A percentile compares a stretch with the other conserved stretches of the same genome.
Evolutionary conservation across 2,113 vertebrate genomes (phyloP).

Genomic region (Hippocampus zosterae): DNA sequence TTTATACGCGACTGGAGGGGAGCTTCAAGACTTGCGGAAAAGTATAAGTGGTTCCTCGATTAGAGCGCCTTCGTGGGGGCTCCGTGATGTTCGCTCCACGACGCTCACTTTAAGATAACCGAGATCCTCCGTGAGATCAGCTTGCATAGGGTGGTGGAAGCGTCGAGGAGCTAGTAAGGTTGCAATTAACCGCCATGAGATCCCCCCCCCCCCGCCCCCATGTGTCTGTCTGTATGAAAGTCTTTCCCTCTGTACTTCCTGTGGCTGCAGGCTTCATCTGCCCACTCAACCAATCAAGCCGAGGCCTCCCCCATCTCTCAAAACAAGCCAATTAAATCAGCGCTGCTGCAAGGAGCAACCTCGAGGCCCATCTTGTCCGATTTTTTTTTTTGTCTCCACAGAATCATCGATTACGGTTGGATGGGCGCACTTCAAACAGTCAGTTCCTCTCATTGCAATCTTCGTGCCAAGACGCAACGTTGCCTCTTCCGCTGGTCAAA

Average conservation of each 20-base stretch:
- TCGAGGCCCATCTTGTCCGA: conserved; percentile 19
- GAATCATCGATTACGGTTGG: not conserved
- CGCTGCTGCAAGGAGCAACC: conserved; percentile 46
- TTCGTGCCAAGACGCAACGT: not conserved
- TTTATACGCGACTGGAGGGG: too few species aligned
- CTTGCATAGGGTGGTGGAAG: too few species aligned
- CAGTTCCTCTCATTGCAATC: not conserved
- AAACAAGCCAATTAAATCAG: conserved; percentile 64
- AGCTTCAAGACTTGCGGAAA: too few species aligned
- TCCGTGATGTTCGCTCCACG: too few species aligned
- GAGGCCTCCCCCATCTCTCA: conserved; percentile 48
- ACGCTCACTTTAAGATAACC: too few species aligned
- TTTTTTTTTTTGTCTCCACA: conserved; percentile 13
- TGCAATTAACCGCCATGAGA: too few species aligned
- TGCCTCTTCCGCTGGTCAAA: conserved; percentile 21
- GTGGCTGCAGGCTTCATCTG: conserved; percentile 42
- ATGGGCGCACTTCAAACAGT: too few species aligned
- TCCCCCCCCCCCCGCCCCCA: too few species aligned
- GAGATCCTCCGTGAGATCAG: too few species aligned
- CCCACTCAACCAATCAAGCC: conserved; percentile 58
- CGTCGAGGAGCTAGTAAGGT: too few species aligned
- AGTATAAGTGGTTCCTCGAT: too few species aligned
- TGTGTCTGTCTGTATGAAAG: conserved; percentile 2
- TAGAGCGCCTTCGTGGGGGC: too few species aligned
- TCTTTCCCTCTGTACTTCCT: conserved; percentile 27